Percentiles rank a stretch among this genome's conserved stretches.
Conservation (phyloP, 2,888 invertebrate species). For the Brachypalpus laphriformis region DNA sequence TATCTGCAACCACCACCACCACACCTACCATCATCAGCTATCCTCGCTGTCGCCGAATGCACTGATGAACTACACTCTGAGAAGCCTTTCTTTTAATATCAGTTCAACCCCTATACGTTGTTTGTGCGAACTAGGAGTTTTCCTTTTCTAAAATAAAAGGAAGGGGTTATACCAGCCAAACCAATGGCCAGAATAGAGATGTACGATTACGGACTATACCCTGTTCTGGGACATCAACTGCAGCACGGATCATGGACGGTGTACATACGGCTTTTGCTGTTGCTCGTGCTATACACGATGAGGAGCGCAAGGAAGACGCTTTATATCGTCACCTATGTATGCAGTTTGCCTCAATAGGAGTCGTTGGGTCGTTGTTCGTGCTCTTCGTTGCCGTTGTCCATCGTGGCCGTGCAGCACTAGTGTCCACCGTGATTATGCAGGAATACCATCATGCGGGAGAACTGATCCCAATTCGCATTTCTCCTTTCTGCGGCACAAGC, state of each 20-base stretch:
- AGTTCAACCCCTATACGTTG: conserved; percentile 11
- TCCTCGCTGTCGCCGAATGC: conserved; percentile 16
- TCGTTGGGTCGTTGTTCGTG: conserved; percentile 36
- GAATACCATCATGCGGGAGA: conserved; percentile 67
- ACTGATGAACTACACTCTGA: conserved; percentile 60
- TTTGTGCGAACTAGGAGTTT: conserved; percentile 56
- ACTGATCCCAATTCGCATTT: conserved; percentile 66
- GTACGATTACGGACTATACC: conserved; percentile 46
- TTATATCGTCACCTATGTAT: conserved; percentile 48
- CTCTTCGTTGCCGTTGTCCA: conserved; percentile 42
- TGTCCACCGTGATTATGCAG: conserved; percentile 63
- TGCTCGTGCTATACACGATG: conserved; percentile 30
- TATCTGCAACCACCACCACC: conserved; percentile 52
- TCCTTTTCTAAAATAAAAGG: conserved; percentile 41
- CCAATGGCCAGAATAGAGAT: conserved; percentile 64
- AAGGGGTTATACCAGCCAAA: conserved; percentile 27
- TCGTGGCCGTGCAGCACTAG: conserved; percentile 49
- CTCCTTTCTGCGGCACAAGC: conserved; percentile 51
- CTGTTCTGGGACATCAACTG: conserved; percentile 62
- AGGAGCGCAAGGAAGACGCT: conserved; percentile 51
- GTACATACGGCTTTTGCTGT: conserved; percentile 50
- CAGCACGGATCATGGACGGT: conserved; percentile 57
- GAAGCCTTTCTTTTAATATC: conserved; percentile 34
- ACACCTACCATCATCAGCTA: conserved; percentile 12
- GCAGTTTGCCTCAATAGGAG: conserved; percentile 20